phyloP scores from a whole-genome alignment of 1,140 invertebrate genomes.

The Drosophila kepulauana region DNA sequence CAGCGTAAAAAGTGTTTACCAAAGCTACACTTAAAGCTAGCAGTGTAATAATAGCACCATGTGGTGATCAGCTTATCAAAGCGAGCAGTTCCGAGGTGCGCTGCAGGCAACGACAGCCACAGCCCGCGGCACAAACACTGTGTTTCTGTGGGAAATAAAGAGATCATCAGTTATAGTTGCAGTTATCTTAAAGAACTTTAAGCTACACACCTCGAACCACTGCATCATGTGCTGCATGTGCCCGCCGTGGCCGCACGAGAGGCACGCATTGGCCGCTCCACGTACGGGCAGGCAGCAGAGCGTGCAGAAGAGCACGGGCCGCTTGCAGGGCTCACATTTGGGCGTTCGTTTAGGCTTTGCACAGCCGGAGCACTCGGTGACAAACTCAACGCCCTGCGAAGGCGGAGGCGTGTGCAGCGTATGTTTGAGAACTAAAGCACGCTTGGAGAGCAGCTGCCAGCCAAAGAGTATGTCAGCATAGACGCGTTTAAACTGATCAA shows the following conservation, averaged over 20 bases:
- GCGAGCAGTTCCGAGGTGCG: conserved; percentile 85
- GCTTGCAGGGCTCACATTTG: conserved; percentile 90
- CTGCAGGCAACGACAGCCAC: conserved; percentile 94
- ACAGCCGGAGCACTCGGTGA: conserved; percentile 91
- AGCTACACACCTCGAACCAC: conserved; percentile 91
- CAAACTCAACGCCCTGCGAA: conserved; percentile 91
- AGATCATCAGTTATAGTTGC: neutral
- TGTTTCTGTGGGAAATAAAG: conserved; percentile 71
- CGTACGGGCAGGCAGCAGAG: conserved; percentile 94
- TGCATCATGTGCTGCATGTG: conserved; percentile 92
- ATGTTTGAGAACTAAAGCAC: conserved; percentile 93
- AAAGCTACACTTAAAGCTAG: conserved; percentile 3
- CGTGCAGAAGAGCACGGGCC: conserved; percentile 90
- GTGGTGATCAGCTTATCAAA: conserved; percentile 56
- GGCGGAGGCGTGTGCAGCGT: conserved; percentile 87
- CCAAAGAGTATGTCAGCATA: conserved; percentile 96
- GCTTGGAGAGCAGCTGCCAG: conserved; percentile 92
- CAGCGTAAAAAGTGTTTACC: conserved; percentile 4
- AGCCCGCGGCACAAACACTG: conserved; percentile 89
- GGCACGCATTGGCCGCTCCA: conserved; percentile 93
- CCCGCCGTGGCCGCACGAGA: conserved; percentile 95
- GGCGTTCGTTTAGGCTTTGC: conserved; percentile 86
- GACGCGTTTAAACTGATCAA: conserved; percentile 94
- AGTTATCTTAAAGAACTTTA: neutral
- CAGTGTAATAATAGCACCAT: neutral